Evolutionary conservation across 2,797 vertebrate species (phyloP).

Genomic region (Triplophysa bombifrons): DNA sequence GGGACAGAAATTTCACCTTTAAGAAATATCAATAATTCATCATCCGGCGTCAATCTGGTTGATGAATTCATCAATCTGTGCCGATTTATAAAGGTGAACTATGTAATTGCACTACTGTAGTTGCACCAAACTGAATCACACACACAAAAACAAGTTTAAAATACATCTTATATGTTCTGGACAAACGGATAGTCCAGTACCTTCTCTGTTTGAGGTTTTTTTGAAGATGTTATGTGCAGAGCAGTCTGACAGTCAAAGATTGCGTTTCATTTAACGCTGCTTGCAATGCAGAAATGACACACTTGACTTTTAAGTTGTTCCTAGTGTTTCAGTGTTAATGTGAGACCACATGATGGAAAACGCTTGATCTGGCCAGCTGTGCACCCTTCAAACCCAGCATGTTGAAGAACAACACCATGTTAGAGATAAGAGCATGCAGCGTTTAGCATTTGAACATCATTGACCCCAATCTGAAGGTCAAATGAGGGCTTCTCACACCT

Average conservation of each 20-base stretch:
- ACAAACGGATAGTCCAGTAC: neutral
- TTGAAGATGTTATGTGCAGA: neutral
- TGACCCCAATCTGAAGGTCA: conserved; percentile 47
- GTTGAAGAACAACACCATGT: conserved; percentile 32
- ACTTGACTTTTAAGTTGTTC: conserved; percentile 4
- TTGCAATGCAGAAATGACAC: conserved; percentile 14
- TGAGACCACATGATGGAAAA: conserved; percentile 8
- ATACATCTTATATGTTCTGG: neutral
- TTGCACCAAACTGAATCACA: neutral
- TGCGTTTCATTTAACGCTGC: neutral
- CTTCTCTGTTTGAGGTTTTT: neutral
- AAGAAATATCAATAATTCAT: neutral
- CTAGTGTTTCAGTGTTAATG: conserved; percentile 16
- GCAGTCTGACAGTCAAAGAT: neutral
- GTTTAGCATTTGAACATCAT: conserved; percentile 40
- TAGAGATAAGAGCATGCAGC: conserved; percentile 13
- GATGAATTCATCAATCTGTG: neutral
- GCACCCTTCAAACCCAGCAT: conserved; percentile 6
- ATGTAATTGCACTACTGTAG: neutral
- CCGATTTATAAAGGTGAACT: neutral
- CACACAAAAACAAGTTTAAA: neutral
- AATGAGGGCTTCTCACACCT: conserved; percentile 31
- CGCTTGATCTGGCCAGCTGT: neutral
- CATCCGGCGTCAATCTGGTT: neutral
- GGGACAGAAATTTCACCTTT: neutral